Percentiles rank a stretch among this genome's conserved stretches.
These are phyloP conservation scores for Polydrusus pterygomalis DNA, from an alignment of 2,888 invertebrate species.

Conservation along the genomic window DNA sequence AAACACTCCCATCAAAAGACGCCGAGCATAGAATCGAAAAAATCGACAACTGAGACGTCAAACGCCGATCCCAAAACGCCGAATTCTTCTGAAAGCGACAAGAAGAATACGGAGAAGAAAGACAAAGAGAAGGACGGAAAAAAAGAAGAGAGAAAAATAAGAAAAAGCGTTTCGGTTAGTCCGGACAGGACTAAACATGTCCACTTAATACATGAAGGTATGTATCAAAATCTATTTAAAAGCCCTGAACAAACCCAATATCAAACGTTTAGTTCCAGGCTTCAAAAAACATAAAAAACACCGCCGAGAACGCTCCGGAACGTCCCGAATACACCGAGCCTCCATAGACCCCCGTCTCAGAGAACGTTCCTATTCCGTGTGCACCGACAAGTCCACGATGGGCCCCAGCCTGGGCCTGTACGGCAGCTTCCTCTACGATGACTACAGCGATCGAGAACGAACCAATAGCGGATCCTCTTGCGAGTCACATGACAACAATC, in stretches of 20 bases:
- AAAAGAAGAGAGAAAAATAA: constrained; percentile 58
- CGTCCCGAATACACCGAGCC: constrained; percentile 57
- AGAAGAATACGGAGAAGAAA: constrained; percentile 52
- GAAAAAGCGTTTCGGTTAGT: constrained; percentile 69
- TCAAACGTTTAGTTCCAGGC: constrained; percentile 8
- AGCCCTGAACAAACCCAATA: background rate
- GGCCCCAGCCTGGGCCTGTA: constrained; percentile 62
- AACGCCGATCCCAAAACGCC: constrained; percentile 65
- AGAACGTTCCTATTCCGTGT: constrained; percentile 70
- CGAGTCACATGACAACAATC: constrained; percentile 70
- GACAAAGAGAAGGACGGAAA: constrained; percentile 56
- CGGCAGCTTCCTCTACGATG: constrained; percentile 65
- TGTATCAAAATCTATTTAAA: background rate
- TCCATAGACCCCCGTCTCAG: constrained; percentile 65
- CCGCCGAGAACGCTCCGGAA: constrained; percentile 64
- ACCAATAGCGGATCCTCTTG: constrained; percentile 80
- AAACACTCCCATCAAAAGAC: constrained; percentile 70
- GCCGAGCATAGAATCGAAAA: constrained; percentile 66
- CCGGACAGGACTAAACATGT: constrained; percentile 68
- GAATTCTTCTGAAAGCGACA: constrained; percentile 62
- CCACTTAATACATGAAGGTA: constrained; percentile 67
- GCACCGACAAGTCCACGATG: constrained; percentile 69
- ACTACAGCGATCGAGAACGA: constrained; percentile 78
- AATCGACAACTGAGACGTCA: constrained; percentile 61
- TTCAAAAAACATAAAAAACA: constrained; percentile 69